Evolutionary conservation across 2,797 vertebrate species (phyloP), one percentile per base, ranked within the genome.

Genomic region (Brachymystax lenok): DNA sequence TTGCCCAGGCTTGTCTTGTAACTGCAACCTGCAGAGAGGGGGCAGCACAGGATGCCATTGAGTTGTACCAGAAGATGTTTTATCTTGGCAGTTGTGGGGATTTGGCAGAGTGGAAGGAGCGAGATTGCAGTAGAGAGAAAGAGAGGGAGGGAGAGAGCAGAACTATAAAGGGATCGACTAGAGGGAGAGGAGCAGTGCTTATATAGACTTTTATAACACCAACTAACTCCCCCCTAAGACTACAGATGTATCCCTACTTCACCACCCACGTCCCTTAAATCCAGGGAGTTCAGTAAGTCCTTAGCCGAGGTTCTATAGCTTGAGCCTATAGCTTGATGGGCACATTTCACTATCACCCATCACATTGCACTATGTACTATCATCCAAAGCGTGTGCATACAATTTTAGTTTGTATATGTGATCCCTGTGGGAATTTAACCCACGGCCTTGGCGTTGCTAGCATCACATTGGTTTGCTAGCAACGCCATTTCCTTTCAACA

Each of bases 321-420:
- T 63, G 59, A 63, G 59, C 59, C 59, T 63, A 63, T 24, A 63
- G 59, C 21, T 63, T 63, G 21, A 63, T 59, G 56, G 19, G n/a
- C 2, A 19, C 19, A 21, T 59, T 59, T 59, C 56, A 54, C 52
- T 54, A 54, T 56, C 54, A 6, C 16, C n/a, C 59, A 21, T 61
- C n/a, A 61, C n/a, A 61, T 61, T 61, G n/a, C 40, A 46, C 40
- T 2, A 10, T 40, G 40, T 40, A 40, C 40, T 46, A 12, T 46
- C 40, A 46, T 46, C 40, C 40, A 13, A 46, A 46, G 2, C 40
- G 3, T 46, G 40, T 12, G 40, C 40, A 46, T 46, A 46, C 2
- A 46, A 13, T 12, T 46, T 12, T 46, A 46, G 40, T 46, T 46
- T 46, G 40, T 46, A 2, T 46, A 46, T 46, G 40, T 46, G 40